phyloP scores from a whole-genome alignment of 2,888 invertebrate genomes.

The Tribolium freemani region DNA sequence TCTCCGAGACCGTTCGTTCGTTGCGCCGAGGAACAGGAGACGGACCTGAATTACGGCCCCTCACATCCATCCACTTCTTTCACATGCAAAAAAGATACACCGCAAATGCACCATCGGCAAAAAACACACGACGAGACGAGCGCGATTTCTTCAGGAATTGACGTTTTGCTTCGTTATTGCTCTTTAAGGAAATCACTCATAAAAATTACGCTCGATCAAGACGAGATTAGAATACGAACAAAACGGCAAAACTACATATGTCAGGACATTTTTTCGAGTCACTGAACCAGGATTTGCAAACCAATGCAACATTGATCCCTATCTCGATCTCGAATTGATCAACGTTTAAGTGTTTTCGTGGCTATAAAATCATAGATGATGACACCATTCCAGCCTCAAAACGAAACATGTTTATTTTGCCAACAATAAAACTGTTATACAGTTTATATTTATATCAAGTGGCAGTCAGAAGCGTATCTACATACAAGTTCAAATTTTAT shows the following conservation, averaged over 20 bases:
- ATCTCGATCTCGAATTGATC: neutral
- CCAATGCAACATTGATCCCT: neutral
- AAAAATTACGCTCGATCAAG: neutral
- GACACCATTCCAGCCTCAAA: neutral
- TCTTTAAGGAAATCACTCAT: neutral
- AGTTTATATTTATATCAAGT: neutral
- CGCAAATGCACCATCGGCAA: constrained; percentile 5
- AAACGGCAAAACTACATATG: neutral
- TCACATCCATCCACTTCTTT: constrained; percentile 27
- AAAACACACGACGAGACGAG: neutral
- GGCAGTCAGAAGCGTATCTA: neutral
- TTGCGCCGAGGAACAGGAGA: constrained; percentile 37
- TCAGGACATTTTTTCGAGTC: neutral
- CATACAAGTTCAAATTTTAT: neutral
- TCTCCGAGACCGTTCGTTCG: constrained; percentile 48
- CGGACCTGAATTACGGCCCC: constrained; percentile 37
- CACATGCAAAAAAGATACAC: constrained; percentile 20
- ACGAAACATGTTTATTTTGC: neutral
- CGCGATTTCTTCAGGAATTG: neutral
- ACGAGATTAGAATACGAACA: neutral
- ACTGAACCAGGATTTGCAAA: neutral
- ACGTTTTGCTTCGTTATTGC: constrained; percentile 1
- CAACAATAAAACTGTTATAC: neutral
- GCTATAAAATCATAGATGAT: neutral
- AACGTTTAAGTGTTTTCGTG: neutral